Conservation (phyloP, 1,140 invertebrate genomes). For the Bombus soroeensis region DNA sequence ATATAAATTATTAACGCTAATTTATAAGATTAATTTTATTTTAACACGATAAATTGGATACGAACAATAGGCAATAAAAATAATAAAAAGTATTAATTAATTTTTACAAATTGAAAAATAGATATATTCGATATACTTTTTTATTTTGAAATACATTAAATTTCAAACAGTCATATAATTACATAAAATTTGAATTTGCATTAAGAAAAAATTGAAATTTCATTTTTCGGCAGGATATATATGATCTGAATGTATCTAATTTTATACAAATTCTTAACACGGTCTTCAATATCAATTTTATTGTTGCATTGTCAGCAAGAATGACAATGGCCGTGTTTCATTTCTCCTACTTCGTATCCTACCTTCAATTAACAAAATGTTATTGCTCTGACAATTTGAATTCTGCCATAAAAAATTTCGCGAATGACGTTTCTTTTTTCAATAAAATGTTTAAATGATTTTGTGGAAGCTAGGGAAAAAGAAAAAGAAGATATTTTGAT, state of each 20-base stretch:
- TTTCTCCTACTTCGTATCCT: neutral
- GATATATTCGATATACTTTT: neutral
- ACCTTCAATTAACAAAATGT: neutral
- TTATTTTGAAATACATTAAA: neutral
- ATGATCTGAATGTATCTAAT: neutral
- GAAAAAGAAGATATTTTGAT: neutral
- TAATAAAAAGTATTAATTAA: neutral
- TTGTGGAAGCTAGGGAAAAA: neutral
- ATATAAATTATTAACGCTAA: neutral
- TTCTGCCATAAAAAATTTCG: neutral
- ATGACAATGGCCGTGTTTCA: slow-evolving; percentile 17
- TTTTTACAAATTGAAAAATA: neutral
- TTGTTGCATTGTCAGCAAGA: slow-evolving; percentile 23
- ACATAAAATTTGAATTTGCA: neutral
- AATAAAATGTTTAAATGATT: neutral
- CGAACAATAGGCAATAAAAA: neutral
- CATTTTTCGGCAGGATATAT: neutral
- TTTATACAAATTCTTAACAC: neutral
- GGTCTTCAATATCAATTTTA: slow-evolving; percentile 4
- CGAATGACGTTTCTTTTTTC: neutral
- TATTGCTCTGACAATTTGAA: neutral
- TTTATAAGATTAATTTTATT: neutral
- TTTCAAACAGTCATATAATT: neutral
- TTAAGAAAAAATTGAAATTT: neutral
- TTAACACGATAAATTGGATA: neutral